Evolutionary conservation across 2,797 vertebrate genomes (phyloP), one percentile per base, ranked within the genome.

Genomic region (Notolepis coatsorum): DNA sequence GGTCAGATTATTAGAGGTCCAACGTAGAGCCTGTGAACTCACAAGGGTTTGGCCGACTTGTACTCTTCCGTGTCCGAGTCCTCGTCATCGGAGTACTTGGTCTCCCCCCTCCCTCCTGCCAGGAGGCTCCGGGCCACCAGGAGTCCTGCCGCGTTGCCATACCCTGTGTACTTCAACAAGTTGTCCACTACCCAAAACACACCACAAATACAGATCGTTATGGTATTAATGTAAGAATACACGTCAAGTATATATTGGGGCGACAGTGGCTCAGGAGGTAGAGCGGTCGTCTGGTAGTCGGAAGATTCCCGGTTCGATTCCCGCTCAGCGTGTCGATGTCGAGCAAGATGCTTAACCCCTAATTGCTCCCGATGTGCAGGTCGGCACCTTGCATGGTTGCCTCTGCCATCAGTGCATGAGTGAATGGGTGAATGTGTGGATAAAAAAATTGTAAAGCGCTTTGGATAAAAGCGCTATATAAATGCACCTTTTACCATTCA

Each of bases 31-130:
- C 12, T 20, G 45, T 15, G 23, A 21, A 83, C 93, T 91, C 65
- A 94, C 93, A 90, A 93, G 25, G 96, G 96, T 88, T 98, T 99
- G 71, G 93, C 97, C 70, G 93, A 93, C 89, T 96, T 97, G 89
- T 99, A 99, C 77, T 99, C 97, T 77, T 99, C 98, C 2, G 98
- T 99, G 83, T 99, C 98, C 0, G 97, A 97, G 87, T 99, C 95
- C 87, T 99, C 96, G 64, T 99, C 97, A 43, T 97, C 96, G 0
- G 96, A 99, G 90, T 99, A 99, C 93, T 96, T 93, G 1, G 95
- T 96, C 67, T 98, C 96, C 73, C 96, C 96, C 90, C 96, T 93
- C 56, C 97, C 97, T 81, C 98, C 96, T 30, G 93, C 95, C 53
- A 98, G 90, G 43, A 99, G 93, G 48, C 97, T 96, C 45, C 97